These are phyloP conservation scores for Brienomyrus brachyistius DNA, from an alignment of 2,113 vertebrate species.

Conservation along the genomic window DNA sequence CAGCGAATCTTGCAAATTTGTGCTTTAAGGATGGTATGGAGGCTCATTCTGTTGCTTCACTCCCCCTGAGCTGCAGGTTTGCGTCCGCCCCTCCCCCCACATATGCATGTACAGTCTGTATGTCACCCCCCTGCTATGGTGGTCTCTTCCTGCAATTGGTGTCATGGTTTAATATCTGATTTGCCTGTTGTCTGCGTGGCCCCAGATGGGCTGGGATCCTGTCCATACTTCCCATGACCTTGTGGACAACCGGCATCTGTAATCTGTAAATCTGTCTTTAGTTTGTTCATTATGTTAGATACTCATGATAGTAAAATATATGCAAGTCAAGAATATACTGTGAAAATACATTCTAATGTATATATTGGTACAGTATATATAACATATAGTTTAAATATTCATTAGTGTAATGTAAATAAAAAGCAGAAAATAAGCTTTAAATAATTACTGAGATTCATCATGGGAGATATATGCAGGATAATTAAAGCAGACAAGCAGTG, in stretches of 20 bases:
- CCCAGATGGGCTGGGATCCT: neutral
- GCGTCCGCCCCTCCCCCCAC: no score
- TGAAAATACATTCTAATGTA: neutral
- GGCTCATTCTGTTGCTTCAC: no score
- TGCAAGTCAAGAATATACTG: neutral
- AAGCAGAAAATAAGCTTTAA: neutral
- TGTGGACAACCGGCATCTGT: neutral
- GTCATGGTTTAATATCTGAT: neutral
- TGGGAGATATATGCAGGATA: neutral
- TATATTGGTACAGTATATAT: neutral
- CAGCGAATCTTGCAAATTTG: no score
- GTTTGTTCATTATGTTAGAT: neutral
- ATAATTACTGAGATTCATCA: neutral
- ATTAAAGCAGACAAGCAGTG: neutral
- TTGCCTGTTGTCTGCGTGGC: neutral
- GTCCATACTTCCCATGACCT: neutral
- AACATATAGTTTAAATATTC: neutral
- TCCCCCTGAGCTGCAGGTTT: no score
- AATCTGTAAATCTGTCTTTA: neutral
- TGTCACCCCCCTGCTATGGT: no score
- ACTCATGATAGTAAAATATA: neutral
- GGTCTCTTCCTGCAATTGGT: neutral
- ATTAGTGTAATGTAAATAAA: neutral
- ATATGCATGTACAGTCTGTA: no score
- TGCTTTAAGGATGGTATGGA: no score